phyloP scores from a whole-genome alignment of 2,113 vertebrate genomes.

The Paramormyrops kingsleyae region DNA sequence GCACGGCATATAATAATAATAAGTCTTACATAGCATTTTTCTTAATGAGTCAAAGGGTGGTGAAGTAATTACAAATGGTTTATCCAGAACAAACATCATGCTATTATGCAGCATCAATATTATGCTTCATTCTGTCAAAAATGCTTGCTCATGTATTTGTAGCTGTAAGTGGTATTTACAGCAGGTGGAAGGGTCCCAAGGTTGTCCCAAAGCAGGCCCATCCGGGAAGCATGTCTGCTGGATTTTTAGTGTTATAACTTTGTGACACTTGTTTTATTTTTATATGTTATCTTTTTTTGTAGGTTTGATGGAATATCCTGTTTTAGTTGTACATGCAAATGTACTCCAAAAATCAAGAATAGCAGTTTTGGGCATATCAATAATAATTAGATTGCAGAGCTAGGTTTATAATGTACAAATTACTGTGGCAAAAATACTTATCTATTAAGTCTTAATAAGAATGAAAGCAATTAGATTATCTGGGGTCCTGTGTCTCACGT shows the following conservation, averaged over 20 bases:
- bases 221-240: background rate
- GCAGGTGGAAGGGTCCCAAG: background rate
- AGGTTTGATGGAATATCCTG: background rate
- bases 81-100: background rate
- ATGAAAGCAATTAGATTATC: conserved; percentile 59
- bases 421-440: conserved; percentile 58
- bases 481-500: conserved; percentile 55
- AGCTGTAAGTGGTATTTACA: background rate
- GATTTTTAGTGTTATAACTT: background rate
- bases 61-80: background rate
- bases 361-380: conserved; percentile 36
- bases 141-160: background rate
- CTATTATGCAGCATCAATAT: background rate
- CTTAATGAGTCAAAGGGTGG: background rate
- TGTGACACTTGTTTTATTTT: background rate
- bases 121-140: background rate
- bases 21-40: background rate
- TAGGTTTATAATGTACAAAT: conserved; percentile 60
- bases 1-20: background rate
- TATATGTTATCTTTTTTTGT: background rate
- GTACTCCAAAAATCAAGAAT: background rate
- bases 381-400: conserved; percentile 54
- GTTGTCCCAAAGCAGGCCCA: background rate
- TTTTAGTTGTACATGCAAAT: background rate
- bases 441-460: conserved; percentile 61